Conservation (phyloP, 2,888 invertebrate species). For the Coecobrya sp. region DNA sequence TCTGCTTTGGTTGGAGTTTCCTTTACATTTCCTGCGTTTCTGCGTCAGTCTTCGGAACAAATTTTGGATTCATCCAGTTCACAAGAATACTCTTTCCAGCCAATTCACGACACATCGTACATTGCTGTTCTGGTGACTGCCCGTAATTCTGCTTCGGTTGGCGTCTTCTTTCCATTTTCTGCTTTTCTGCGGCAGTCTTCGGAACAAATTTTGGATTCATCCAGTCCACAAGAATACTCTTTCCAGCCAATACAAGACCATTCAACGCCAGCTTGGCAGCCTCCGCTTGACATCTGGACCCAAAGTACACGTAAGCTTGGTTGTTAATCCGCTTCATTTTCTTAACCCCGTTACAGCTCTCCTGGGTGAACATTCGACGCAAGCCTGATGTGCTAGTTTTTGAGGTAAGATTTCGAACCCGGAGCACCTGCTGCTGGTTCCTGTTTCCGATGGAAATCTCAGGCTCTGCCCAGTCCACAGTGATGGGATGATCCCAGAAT, state of each 20-base stretch:
- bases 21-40: too few species aligned
- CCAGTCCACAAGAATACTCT: neutral
- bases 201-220: neutral
- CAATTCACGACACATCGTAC: too few species aligned
- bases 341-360: neutral
- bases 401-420: neutral
- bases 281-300: neutral
- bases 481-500: slow-evolving; percentile 15
- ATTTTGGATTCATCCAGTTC: too few species aligned
- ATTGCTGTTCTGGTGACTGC: too few species aligned
- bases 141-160: too few species aligned
- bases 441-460: neutral
- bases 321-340: neutral
- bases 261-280: neutral
- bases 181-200: neutral
- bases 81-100: too few species aligned
- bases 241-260: neutral
- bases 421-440: neutral
- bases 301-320: neutral
- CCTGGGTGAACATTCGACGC: neutral
- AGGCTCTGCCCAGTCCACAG: slow-evolving; percentile 64
- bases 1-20: too few species aligned
- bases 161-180: too few species aligned
- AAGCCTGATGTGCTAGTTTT: neutral
- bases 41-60: too few species aligned